Percentiles rank a stretch among this genome's conserved stretches.
Conservation (phyloP, 1,140 invertebrate genomes). For the Andrena cerasifolii region DNA sequence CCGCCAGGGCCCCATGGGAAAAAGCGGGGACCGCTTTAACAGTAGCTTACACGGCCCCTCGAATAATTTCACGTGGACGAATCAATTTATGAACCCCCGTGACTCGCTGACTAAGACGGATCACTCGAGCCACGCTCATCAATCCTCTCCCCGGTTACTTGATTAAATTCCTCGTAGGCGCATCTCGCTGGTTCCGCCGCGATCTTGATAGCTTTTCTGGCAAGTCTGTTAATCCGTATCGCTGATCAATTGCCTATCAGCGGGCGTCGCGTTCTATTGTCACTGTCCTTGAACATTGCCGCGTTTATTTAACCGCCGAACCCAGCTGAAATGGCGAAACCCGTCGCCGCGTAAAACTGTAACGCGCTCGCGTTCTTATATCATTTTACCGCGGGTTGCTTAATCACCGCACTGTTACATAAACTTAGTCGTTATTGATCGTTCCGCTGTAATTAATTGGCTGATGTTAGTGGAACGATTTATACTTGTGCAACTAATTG, state of each 20-base stretch:
- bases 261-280: neutral
- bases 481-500: neutral
- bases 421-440: neutral
- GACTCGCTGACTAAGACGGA: conserved; percentile 26
- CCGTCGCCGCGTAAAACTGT: neutral
- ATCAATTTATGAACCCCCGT: conserved; percentile 46
- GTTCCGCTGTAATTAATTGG: neutral
- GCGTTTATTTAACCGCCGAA: neutral
- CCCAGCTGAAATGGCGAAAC: too few species aligned
- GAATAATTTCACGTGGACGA: conserved; percentile 54
- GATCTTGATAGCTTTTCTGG: neutral
- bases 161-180: conserved; percentile 41
- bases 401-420: neutral
- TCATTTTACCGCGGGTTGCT: neutral
- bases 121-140: neutral
- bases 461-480: too few species aligned
- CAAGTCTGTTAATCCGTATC: neutral
- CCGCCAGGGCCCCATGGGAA: neutral
- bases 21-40: conserved; percentile 18
- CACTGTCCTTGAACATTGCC: neutral
- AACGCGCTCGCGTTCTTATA: neutral
- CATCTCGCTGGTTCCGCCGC: neutral
- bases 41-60: conserved; percentile 32
- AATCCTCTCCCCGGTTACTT: neutral
- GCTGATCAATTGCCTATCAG: neutral